These are phyloP conservation scores for Parus major DNA, from an alignment of 2,113 vertebrate species.

Conservation along the genomic window DNA sequence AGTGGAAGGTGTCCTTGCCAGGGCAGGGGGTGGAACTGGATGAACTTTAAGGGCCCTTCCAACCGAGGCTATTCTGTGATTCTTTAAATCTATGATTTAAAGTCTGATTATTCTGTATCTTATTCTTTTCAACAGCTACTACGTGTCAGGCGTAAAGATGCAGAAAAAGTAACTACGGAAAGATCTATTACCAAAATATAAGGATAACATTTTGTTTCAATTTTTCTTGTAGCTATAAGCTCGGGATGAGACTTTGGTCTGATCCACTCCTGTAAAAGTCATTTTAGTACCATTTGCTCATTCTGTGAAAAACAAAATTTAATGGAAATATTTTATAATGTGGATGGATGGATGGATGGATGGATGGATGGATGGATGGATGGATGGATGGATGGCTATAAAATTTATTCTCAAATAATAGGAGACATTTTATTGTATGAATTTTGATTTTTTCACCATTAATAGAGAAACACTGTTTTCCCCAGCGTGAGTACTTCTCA, in stretches of 20 bases:
- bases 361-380: background rate
- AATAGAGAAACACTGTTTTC: background rate
- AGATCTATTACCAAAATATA: background rate
- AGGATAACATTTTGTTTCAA: background rate
- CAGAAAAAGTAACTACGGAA: background rate
- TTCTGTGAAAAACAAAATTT: background rate
- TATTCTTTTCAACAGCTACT: background rate
- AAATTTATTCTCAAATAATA: background rate
- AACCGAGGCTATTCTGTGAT: background rate
- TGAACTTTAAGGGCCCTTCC: background rate
- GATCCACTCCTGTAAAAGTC: background rate
- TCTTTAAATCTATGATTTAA: background rate
- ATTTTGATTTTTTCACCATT: background rate
- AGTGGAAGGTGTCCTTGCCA: background rate
- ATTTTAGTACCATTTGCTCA: background rate
- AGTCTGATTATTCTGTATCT: background rate
- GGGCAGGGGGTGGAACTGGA: rapidly evolving
- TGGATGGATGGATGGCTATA: background rate
- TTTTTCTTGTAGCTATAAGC: background rate
- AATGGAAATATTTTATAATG: background rate
- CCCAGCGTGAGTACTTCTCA: background rate
- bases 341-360: background rate
- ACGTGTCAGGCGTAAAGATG: background rate
- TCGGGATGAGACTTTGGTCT: background rate
- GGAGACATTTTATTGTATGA: background rate